These are phyloP conservation scores for Cryptocephalus moraei DNA, from an alignment of 2,888 invertebrate species.

Conservation along the genomic window DNA sequence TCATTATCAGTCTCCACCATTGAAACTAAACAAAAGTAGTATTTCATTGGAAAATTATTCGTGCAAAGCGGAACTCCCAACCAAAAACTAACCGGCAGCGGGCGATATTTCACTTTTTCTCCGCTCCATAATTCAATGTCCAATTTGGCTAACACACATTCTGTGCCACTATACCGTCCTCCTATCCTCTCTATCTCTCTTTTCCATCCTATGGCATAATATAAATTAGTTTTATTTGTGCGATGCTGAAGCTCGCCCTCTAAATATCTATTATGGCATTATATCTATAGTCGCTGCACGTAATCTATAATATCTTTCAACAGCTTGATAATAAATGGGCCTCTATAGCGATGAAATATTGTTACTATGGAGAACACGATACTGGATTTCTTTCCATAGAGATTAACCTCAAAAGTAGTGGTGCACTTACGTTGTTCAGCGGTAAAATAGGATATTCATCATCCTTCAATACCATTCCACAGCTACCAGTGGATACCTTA, in stretches of 20 bases:
- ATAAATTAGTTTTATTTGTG: slow-evolving; percentile 11
- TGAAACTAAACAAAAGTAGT: no score
- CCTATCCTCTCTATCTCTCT: no score
- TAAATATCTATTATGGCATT: slow-evolving; percentile 18
- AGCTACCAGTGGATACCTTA: no score
- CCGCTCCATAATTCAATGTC: no score
- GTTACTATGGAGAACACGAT: slow-evolving; percentile 11
- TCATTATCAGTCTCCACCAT: no score
- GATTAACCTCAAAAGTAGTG: slow-evolving; percentile 1
- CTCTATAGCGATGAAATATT: slow-evolving; percentile 22
- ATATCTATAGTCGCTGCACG: slow-evolving; percentile 23
- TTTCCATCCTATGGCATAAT: slow-evolving; percentile 1
- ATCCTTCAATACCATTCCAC: neutral
- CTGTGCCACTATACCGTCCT: no score
- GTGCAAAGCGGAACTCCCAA: no score
- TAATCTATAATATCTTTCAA: slow-evolving; percentile 28
- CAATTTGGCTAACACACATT: no score
- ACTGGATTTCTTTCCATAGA: slow-evolving; percentile 11
- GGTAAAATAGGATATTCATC: neutral
- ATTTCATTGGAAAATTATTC: no score
- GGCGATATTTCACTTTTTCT: no score
- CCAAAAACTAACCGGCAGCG: no score
- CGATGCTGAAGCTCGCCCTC: slow-evolving; percentile 7
- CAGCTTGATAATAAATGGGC: slow-evolving; percentile 23
- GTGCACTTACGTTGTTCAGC: neutral